These are phyloP conservation scores for Hippoglossus stenolepis DNA, from an alignment of 2,113 vertebrate species.

Conservation along the genomic window DNA sequence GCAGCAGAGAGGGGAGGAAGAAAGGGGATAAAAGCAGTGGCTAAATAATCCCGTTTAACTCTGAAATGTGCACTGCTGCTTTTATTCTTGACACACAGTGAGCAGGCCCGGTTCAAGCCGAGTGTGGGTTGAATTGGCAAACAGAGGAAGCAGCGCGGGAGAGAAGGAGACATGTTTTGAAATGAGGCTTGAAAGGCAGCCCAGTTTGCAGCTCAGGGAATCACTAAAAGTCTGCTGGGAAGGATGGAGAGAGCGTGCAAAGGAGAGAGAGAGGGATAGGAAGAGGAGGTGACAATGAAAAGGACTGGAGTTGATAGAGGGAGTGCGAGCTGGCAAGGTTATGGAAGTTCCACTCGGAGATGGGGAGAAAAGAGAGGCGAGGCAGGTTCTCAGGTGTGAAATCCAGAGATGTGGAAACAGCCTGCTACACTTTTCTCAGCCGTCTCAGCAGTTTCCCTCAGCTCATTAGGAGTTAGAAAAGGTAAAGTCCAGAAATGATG, in stretches of 20 bases:
- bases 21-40: constrained; percentile 59
- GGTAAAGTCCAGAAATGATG: constrained; percentile 31
- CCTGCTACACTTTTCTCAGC: constrained; percentile 38
- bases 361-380: background rate
- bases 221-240: constrained; percentile 69
- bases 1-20: constrained; percentile 44
- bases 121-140: constrained; percentile 72
- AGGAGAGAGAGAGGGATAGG: constrained; percentile 15
- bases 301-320: constrained; percentile 33
- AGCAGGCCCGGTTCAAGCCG: constrained; percentile 57
- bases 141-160: constrained; percentile 57
- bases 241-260: constrained; percentile 23
- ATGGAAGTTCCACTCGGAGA: constrained; percentile 40
- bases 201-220: constrained; percentile 71
- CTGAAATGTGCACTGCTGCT: constrained; percentile 71
- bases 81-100: constrained; percentile 65
- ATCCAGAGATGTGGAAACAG: constrained; percentile 46
- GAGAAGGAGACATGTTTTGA: constrained; percentile 66
- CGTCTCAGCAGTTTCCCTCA: constrained; percentile 49
- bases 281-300: constrained; percentile 48
- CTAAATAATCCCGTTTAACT: constrained; percentile 76
- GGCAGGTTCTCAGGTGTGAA: constrained; percentile 39
- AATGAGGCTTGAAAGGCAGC: constrained; percentile 76
- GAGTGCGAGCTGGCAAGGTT: constrained; percentile 52
- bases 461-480: constrained; percentile 52